phyloP scores from a whole-genome alignment of 2,888 invertebrate genomes.

The Melieria omissa region DNA sequence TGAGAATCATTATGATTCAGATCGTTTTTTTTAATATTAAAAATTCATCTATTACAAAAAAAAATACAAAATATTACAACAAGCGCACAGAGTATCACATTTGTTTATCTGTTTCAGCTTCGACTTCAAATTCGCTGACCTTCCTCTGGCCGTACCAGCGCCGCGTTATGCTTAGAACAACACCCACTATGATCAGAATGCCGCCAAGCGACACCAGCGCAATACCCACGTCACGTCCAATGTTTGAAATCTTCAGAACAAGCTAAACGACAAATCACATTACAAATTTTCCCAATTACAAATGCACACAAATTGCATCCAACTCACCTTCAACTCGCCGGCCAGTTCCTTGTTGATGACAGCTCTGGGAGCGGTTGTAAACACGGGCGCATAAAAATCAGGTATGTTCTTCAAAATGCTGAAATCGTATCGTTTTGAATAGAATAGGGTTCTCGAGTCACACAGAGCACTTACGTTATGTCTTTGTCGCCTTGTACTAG shows the following conservation, averaged over 20 bases:
- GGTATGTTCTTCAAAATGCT: slow-evolving; percentile 53
- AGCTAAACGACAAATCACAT: slow-evolving; percentile 45
- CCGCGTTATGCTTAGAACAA: slow-evolving; percentile 50
- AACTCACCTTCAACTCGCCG: slow-evolving; percentile 50
- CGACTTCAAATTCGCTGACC: slow-evolving; percentile 19
- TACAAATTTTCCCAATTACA: not conserved
- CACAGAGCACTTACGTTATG: slow-evolving; percentile 70
- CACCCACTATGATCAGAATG: slow-evolving; percentile 49
- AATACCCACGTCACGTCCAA: slow-evolving; percentile 56
- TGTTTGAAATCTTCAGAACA: slow-evolving; percentile 51
- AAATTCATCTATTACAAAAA: no score
- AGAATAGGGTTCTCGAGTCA: not conserved
- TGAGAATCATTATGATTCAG: no score
- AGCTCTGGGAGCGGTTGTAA: slow-evolving; percentile 53
- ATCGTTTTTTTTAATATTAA: no score
- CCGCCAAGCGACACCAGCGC: slow-evolving; percentile 53
- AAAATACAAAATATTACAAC: no score
- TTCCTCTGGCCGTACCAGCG: slow-evolving; percentile 53
- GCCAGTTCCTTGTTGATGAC: slow-evolving; percentile 50
- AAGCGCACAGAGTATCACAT: not conserved
- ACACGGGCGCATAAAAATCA: slow-evolving; percentile 58
- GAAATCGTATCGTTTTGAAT: not conserved
- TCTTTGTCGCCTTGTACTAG: slow-evolving; percentile 68
- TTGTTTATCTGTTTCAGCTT: slow-evolving; percentile 12
- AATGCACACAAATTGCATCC: not conserved